Conservation (phyloP, 1,140 invertebrate genomes). For the Druon quercuslanigerum region DNA sequence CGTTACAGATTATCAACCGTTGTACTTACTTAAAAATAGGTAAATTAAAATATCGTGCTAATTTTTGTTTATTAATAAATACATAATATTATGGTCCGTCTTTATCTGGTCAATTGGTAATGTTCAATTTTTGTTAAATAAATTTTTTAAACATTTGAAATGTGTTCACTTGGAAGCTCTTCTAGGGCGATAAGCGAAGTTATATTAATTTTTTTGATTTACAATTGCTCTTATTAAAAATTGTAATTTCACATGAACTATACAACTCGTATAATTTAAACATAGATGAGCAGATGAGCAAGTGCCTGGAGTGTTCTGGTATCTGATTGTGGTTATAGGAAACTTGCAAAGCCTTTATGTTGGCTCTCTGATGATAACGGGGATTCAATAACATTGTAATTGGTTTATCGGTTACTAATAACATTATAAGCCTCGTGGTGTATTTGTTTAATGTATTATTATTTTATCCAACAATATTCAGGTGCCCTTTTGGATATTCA, state of each 20-base stretch:
- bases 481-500: not conserved
- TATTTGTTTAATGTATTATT: slow-evolving; percentile 29
- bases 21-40: no score
- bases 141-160: no score
- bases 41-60: no score
- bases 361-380: slow-evolving; percentile 33
- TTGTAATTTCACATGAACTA: not conserved
- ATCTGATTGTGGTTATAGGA: slow-evolving; percentile 51
- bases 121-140: no score
- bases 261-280: not conserved
- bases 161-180: no score
- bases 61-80: no score
- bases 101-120: no score
- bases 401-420: slow-evolving; percentile 63
- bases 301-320: slow-evolving; percentile 41
- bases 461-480: not conserved
- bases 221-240: not conserved
- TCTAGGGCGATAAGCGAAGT: no score
- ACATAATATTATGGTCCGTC: no score
- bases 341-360: slow-evolving; percentile 46
- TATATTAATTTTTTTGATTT: no score
- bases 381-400: slow-evolving; percentile 55
- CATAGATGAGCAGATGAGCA: slow-evolving; percentile 34
- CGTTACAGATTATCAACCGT: no score
- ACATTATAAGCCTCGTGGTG: slow-evolving; percentile 39